Conservation (phyloP, 2,113 vertebrate genomes). For the Melanerpes aurifrons region DNA sequence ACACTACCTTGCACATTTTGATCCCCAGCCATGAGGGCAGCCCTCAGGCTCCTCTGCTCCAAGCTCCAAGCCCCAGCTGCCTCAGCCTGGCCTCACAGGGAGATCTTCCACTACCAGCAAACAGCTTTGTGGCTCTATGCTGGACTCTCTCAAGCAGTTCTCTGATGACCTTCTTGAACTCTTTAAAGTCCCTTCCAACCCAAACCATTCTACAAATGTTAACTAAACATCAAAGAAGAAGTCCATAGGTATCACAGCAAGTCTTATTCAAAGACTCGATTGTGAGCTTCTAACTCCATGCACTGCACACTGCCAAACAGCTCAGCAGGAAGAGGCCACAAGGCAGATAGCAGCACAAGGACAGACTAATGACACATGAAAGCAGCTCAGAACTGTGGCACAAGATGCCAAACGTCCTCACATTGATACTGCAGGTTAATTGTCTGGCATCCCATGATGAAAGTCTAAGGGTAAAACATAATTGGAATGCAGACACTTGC, state of each 20-base stretch:
- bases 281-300: not conserved
- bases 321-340: not conserved
- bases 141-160: no score
- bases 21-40: no score
- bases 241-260: not conserved
- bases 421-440: not conserved
- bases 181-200: no score
- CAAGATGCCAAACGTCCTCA: not conserved
- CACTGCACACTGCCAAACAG: not conserved
- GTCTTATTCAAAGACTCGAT: not conserved
- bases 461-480: not conserved
- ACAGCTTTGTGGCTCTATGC: no score
- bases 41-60: no score
- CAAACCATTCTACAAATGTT: not conserved
- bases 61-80: no score
- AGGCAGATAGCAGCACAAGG: not conserved
- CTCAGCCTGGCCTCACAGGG: no score
- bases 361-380: not conserved
- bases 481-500: constrained; percentile 24
- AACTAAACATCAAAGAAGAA: not conserved
- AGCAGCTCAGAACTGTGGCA: not conserved
- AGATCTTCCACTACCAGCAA: no score
- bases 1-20: no score
- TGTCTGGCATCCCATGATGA: not conserved
- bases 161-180: no score